Conservation (phyloP, 2,888 invertebrate genomes). For the Oscheius onirici region DNA sequence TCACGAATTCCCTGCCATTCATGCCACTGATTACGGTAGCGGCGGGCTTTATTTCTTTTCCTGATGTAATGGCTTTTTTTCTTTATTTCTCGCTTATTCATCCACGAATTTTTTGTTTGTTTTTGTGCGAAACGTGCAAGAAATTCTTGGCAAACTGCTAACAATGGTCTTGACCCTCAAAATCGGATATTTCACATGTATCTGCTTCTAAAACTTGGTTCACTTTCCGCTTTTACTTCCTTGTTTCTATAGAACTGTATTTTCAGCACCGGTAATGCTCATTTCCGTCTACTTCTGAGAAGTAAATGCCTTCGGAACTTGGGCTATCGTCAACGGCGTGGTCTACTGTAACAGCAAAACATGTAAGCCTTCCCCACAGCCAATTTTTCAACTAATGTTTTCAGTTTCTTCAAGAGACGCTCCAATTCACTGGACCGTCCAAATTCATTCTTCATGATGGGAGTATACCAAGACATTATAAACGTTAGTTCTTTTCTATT, state of each 20-base stretch:
- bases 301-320: slow-evolving; percentile 25
- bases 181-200: too few relatives aligned
- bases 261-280: slow-evolving; percentile 20
- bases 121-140: too few relatives aligned
- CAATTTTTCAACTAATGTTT: background rate
- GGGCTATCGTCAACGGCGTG: background rate
- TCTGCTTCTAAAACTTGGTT: too few relatives aligned
- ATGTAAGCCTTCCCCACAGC: background rate
- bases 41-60: background rate
- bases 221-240: too few relatives aligned
- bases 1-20: background rate
- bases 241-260: too few relatives aligned
- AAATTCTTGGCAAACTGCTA: background rate
- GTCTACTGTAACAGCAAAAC: slow-evolving; percentile 7
- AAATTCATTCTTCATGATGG: slow-evolving; percentile 3
- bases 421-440: slow-evolving; percentile 15
- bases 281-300: background rate
- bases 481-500: slow-evolving; percentile 12
- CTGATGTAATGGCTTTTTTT: background rate
- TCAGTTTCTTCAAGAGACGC: slow-evolving; percentile 22
- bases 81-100: background rate
- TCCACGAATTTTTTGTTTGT: too few relatives aligned
- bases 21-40: background rate
- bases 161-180: background rate
- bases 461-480: slow-evolving; percentile 16